Evolutionary conservation across 1,140 invertebrate species (phyloP).

Genomic region (Oncopeltus fasciatus): DNA sequence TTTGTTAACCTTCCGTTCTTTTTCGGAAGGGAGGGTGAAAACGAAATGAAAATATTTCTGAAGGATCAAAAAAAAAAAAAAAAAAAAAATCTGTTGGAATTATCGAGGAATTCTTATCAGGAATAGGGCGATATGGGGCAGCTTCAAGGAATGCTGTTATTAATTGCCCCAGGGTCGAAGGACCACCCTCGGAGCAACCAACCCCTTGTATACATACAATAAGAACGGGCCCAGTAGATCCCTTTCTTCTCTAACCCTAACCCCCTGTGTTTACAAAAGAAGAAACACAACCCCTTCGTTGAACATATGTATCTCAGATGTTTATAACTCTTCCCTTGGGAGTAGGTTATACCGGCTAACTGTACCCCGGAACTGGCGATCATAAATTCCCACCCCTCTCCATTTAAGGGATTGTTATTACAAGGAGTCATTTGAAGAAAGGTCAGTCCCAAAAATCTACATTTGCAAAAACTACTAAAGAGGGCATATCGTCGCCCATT

Average conservation of each 20-base stretch:
- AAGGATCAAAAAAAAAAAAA: neutral
- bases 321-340: neutral
- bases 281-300: constrained; percentile 1
- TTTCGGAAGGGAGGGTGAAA: neutral
- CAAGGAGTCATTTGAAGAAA: no score
- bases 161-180: neutral
- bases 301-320: constrained; percentile 6
- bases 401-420: no score
- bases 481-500: no score
- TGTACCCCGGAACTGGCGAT: no score
- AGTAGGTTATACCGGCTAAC: neutral
- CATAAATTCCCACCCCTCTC: no score
- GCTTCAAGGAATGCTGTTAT: no score
- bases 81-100: no score
- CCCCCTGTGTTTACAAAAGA: neutral
- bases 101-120: constrained; percentile 1
- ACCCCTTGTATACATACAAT: constrained; percentile 8
- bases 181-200: neutral
- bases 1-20: neutral
- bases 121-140: no score
- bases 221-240: no score
- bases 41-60: neutral
- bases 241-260: no score
- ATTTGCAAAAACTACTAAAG: no score
- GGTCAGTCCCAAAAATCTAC: no score